Base-by-base conservation (phyloP, 2,113 vertebrate genomes). In the Aegotheles bennettii region DNA sequence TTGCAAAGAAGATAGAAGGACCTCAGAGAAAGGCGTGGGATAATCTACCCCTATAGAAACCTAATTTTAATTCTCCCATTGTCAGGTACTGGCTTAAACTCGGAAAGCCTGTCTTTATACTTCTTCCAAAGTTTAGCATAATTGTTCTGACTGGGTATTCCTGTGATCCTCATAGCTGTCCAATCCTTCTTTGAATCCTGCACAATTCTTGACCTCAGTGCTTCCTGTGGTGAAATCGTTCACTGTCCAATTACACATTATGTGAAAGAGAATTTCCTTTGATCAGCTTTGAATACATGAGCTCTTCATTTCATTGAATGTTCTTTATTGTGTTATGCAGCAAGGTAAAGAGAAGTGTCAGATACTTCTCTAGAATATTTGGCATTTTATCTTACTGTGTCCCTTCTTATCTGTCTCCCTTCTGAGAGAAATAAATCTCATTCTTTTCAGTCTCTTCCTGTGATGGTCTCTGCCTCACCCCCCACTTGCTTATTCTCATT, bases 201-300 rank as follows among this genome's bases (percentile, higher is more conserved):
- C 51, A 61, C 23, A 35, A 69, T 94, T 95, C 93, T 82, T 91
- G 91, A 93, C 94, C 87, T 87, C 40, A 33, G n/a, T 89, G 84
- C 61, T 94, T 91, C 91, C 93, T 79, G 63, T 82, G 65, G 95
- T 75, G 93, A 33, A 87, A 65, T 42, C 56, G 89, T 94, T 77
- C 53, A 47, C 73, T 84, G 53, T 76, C 70, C 87, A 91, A 94
- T 96, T 96, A 91, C 57, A 35, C 40, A 13, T 48, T 91, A 75
- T 33, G 51, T 90, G 90, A 56, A 87, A 83, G 71, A 91, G 92
- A 76, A 68, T 89, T 92, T 96, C 76, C 61, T 96, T 93, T 96
- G 80, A 90, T 96, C 64, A 5, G n/a, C 80, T 90, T 78, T 95
- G 94, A 94, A 94, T 92, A 21, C 29, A 16, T 11, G 43, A 81